Evolutionary conservation across 2,113 vertebrate genomes (phyloP), one percentile per base, ranked within the genome.

Genomic region (Myodes glareolus): DNA sequence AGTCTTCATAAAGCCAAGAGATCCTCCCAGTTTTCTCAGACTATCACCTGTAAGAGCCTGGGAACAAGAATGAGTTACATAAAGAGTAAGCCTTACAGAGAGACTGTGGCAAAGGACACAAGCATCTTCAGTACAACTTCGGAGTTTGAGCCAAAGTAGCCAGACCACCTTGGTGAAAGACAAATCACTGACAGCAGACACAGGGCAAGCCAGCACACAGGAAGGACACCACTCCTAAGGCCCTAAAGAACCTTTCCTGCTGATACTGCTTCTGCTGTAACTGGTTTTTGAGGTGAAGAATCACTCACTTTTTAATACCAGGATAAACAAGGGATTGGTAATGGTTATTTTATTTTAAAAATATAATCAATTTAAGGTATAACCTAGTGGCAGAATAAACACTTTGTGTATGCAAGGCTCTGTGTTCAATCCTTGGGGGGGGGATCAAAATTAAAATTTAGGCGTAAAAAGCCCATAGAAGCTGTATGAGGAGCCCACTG

Each of bases 331-430:
- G 21, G 86, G 31, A 91, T 39, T 91, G 68, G 27, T 76, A 91
- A 50, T 19, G 52, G 45, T 39, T 68, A 94, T 88, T 94, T 95
- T 73, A 42, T 76, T 95, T 73, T 95, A 95, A 95, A 78, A 73
- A 45, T 94, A 82, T 85, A 97, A 96, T 94, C 5, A 27, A n/a
- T 10, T 76, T 12, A 27, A 10, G 36, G 58, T 90, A 25, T 50
- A 84, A 58, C 8, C 23, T 19, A 33, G 33, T 73, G 42, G 17
- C 25, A 39, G 5, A 39, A 25, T 72, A 33, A 8, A 17, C 17
- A 33, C 39, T 77, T 65, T 67, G 42, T 17, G 47, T 52, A 45
- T 55, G 17, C 10, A 72, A 72, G 52, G 16, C 36, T 52, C 25
- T 36, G 7, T 21, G 55, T 63, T 89, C 55, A 47, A 82, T 63